Conservation (phyloP, 2,797 vertebrate species). For the Muscicapa striata region DNA sequence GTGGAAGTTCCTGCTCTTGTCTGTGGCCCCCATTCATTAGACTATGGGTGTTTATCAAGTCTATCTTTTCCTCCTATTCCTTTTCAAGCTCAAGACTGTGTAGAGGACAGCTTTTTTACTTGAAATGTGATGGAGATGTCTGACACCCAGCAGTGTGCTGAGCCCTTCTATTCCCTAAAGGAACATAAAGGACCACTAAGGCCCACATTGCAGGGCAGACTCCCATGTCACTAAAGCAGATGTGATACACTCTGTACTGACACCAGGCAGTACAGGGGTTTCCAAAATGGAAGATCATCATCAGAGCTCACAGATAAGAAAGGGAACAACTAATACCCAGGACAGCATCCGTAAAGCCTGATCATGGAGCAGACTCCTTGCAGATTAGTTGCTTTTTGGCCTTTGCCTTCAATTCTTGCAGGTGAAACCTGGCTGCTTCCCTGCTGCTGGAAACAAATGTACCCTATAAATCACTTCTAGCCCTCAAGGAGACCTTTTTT, state of each 20-base stretch:
- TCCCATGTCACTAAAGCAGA: background rate
- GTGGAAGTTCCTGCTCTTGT: background rate
- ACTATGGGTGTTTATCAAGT: background rate
- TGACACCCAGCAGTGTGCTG: background rate
- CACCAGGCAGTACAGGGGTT: background rate
- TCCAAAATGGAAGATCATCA: background rate
- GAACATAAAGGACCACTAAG: background rate
- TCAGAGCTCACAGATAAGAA: background rate
- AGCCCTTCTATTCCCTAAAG: background rate
- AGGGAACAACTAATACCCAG: background rate
- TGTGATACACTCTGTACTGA: background rate
- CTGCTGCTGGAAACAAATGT: conserved; percentile 50
- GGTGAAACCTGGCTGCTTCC: conserved; percentile 40
- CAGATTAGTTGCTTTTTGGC: background rate
- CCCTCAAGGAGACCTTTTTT: conserved; percentile 43
- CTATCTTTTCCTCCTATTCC: background rate
- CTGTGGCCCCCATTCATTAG: background rate
- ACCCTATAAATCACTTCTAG: conserved; percentile 54
- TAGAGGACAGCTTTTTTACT: background rate
- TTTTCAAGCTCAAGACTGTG: background rate
- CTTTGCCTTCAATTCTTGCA: conserved; percentile 20
- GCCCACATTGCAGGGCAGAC: background rate
- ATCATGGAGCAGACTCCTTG: background rate
- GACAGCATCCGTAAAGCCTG: background rate
- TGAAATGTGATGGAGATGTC: background rate